These are phyloP conservation scores for Kryptolebias marmoratus DNA, from an alignment of 2,113 vertebrate species.

Conservation along the genomic window DNA sequence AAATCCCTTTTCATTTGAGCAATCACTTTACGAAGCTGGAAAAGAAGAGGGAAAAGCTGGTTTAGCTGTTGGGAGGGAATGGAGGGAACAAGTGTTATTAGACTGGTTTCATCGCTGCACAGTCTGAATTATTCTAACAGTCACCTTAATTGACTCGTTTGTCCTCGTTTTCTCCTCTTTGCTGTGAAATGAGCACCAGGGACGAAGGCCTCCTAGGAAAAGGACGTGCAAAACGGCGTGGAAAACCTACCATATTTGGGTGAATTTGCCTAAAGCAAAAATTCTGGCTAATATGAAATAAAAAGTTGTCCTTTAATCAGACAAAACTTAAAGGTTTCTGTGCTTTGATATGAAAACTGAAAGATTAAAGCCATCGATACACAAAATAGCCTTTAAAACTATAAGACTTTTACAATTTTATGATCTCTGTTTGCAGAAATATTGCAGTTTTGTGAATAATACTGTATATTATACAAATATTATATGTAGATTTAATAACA, in stretches of 20 bases:
- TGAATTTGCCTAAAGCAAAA: neutral
- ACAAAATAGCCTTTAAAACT: neutral
- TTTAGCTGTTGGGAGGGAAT: slow-evolving; percentile 56
- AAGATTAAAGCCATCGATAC: neutral
- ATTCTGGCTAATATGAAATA: neutral
- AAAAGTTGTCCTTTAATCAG: neutral
- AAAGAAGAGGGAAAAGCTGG: slow-evolving; percentile 60
- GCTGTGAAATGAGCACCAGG: slow-evolving; percentile 11
- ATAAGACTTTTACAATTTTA: neutral
- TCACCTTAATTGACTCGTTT: slow-evolving; percentile 62
- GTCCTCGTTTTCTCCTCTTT: slow-evolving; percentile 42
- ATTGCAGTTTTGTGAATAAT: neutral
- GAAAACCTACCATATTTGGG: neutral
- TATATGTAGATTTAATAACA: no score
- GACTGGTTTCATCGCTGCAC: slow-evolving; percentile 53
- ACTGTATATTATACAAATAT: no score
- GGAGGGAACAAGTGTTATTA: slow-evolving; percentile 64
- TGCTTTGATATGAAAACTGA: neutral
- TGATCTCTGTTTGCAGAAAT: neutral
- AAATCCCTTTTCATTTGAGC: slow-evolving; percentile 71
- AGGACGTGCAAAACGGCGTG: neutral
- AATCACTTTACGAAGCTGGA: slow-evolving; percentile 59
- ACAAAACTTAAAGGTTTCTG: neutral
- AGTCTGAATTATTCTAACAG: slow-evolving; percentile 60
- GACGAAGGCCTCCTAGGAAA: slow-evolving; percentile 10